Conservation (phyloP, 2,888 invertebrate genomes). For the Caenorhabditis zanzibari region DNA sequence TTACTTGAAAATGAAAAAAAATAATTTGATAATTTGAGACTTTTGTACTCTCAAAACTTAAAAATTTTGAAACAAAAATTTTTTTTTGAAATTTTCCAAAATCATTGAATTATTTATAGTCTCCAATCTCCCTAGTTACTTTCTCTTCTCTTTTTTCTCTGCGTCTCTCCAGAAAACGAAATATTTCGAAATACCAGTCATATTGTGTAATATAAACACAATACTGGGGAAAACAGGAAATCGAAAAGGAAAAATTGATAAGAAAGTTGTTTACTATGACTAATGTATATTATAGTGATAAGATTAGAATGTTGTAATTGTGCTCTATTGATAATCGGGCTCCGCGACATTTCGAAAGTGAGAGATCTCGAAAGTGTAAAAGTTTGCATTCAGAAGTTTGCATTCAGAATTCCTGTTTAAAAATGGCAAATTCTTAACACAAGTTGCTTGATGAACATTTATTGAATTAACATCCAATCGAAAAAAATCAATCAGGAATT, state of each 20-base stretch:
- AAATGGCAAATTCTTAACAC: too few species aligned
- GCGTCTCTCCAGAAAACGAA: not conserved
- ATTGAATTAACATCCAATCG: too few species aligned
- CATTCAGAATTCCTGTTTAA: too few species aligned
- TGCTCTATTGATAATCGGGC: not conserved
- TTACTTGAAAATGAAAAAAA: too few species aligned
- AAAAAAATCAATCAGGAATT: too few species aligned
- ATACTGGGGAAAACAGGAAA: not conserved
- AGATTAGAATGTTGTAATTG: not conserved
- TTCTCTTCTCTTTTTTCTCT: not conserved
- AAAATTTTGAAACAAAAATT: constrained; percentile 5
- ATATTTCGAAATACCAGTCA: not conserved
- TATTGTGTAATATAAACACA: not conserved
- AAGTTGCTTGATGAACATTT: too few species aligned
- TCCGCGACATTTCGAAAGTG: too few species aligned
- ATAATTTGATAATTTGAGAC: too few species aligned
- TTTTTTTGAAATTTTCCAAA: not conserved
- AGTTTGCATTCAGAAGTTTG: too few species aligned
- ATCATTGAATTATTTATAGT: not conserved
- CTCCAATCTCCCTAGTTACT: not conserved
- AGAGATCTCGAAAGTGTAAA: too few species aligned
- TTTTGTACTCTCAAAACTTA: not conserved
- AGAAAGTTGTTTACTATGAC: too few species aligned
- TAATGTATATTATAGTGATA: too few species aligned
- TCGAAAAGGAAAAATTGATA: not conserved